Evolutionary conservation across 1,140 invertebrate genomes (phyloP).

Genomic region (Drosophila melanogaster): Release_6_plus_ISO1_MT NT_037436.4:5753501-5754000

Average conservation of each 20-base stretch:
- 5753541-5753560: constrained; percentile 30
- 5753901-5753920: too few species aligned
- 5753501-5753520: not conserved
- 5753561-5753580: constrained; percentile 12
- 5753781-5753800: constrained; percentile 58
- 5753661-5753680: constrained; percentile 72
- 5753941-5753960: not conserved
- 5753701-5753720: constrained; percentile 64
- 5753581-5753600: not conserved
- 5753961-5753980: not conserved
- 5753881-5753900: not conserved
- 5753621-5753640: constrained; percentile 12
- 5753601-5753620: constrained; percentile 62
- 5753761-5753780: constrained; percentile 1
- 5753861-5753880: too few species aligned
- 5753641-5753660: not conserved
- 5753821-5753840: not conserved
- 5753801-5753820: constrained; percentile 25
- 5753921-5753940: not conserved
- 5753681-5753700: constrained; percentile 35
- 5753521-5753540: constrained; percentile 27
- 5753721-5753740: constrained; percentile 10
- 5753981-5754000: not conserved
- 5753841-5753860: not conserved
- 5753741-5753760: constrained; percentile 20